Evolutionary conservation across 2,888 invertebrate species (phyloP), one percentile per base, ranked within the genome.

Genomic region (Gryllus longicercus): DNA sequence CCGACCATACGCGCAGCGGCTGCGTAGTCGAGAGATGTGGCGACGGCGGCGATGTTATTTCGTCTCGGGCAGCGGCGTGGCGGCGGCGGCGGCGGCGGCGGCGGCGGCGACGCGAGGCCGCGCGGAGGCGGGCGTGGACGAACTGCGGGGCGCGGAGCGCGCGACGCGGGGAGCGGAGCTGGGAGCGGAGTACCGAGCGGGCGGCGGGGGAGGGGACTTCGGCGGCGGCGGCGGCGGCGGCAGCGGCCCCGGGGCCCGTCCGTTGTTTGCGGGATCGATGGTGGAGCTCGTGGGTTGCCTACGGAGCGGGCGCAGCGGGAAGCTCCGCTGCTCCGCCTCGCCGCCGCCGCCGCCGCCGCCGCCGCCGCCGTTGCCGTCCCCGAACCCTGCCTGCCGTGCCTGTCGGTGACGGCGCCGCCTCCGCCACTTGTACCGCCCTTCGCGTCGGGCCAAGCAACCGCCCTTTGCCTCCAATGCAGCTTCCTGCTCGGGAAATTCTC

Each of bases 381-480:
- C 18, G 14, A 77, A 80, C 81, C 81, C 80, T 80, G 82, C 81
- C 80, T 80, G 82, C 81, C 80, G 80, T 79, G 82, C 82, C 82
- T 82, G 83, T 82, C 82, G 83, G 82, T 80, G 82, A 83, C 81
- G 82, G 82, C 78, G 82, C 81, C 81, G 83, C 83, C 81, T 78
- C 80, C 81, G 76, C 81, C 82, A 79, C 79, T 75, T 77, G 77
- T 81, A 81, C 74, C 75, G 78, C 75, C 81, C 74, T 80, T 81
- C 81, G 82, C 80, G 76, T 79, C 78, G 80, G 38, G 8, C 8
- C 38, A 38, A 38, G 38, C 38, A 38, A 38, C 8, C 5, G 38
- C 38, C 38, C 38, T 38, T 38, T 38, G 38, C 38, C 38, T 38
- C 38, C 38, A 8, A 8, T 8, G 38, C 38, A 38, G 38, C 38